phyloP scores from a whole-genome alignment of 2,113 vertebrate genomes.

The Sturnus vulgaris region DNA sequence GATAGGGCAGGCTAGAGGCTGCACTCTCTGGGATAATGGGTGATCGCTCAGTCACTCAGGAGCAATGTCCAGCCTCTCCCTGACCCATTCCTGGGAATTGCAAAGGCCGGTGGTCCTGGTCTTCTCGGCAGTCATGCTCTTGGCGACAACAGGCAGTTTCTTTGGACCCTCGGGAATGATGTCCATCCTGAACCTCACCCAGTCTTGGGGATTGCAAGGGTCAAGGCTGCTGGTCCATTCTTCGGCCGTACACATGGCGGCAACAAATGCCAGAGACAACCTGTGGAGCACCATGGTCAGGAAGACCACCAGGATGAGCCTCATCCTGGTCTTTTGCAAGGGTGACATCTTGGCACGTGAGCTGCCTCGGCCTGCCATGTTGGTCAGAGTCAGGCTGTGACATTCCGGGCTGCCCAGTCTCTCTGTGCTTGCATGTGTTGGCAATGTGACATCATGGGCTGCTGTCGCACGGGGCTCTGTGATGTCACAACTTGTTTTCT shows the following conservation, averaged over 20 bases:
- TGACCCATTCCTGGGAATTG: not conserved
- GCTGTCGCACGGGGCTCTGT: not conserved
- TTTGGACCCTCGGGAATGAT: not conserved
- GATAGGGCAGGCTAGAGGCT: not conserved
- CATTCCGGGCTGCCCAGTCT: rapidly evolving
- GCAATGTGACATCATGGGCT: not conserved
- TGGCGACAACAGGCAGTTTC: rapidly evolving
- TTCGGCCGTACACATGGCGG: rapidly evolving
- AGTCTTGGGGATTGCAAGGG: not conserved
- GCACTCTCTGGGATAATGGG: not conserved
- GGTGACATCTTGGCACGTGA: not conserved
- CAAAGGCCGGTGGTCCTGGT: not conserved
- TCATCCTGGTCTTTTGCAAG: not conserved
- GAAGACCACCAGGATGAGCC: not conserved
- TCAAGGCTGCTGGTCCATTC: not conserved
- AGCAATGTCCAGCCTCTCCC: rapidly evolving
- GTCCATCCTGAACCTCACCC: not conserved
- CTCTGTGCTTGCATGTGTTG: not conserved
- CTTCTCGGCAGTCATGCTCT: not conserved
- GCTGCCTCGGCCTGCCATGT: not conserved
- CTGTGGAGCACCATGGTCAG: not conserved
- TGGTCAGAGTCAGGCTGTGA: not conserved
- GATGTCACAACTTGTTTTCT: not conserved
- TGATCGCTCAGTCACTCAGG: not conserved
- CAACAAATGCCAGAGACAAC: not conserved